Evolutionary conservation across 2,113 vertebrate genomes (phyloP), one percentile per base, ranked within the genome.

Genomic region (Myotis lucifugus): DNA sequence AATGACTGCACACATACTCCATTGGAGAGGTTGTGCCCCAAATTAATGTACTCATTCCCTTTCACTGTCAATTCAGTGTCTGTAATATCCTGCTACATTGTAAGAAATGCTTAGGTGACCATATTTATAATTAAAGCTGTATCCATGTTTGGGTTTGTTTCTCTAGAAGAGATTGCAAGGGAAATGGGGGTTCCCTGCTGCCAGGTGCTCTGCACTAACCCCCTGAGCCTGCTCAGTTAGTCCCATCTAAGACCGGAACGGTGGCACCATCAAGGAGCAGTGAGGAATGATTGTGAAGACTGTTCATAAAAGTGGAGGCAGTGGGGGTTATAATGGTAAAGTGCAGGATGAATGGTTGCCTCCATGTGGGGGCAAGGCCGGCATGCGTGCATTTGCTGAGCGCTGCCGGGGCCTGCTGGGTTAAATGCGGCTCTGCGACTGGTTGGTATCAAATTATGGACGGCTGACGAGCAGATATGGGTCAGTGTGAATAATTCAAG

Each of bases 401-500:
- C 0, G 2, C 32, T 0, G 32, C 29, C 12, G 2, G 85, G 70
- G 52, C 59, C 34, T 5, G 1, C 93, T 54, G 94, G 83, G 79
- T 17, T 69, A 40, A 86, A 69, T 17, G 10, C 66, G 13, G 48
- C 78, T 59, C 40, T 25, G 21, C 40, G 29, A 17, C 5, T 32
- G 17, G 32, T 37, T 82, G 76, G 32, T 74, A 48, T 86, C 90
- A 50, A 29, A 50, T 91, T 32, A 59, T 32, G 76, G 46, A 59
- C 40, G 46, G 32, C 64, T 86, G 84, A 42, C 3, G 61, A 85
- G 40, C 13, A 0, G 79, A 88, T 82, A 88, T 19, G 46, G 42
- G 90, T 25, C 0, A 0, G 21, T 61, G 27, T 92, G 94, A 95
- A 94, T 93, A 93, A 95, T 90, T 94, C 96, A 93, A 23, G 50